A percentile compares a stretch with the other conserved stretches of the same genome.
Conservation (phyloP, 2,888 invertebrate species). For the Lathronympha strigana region DNA sequence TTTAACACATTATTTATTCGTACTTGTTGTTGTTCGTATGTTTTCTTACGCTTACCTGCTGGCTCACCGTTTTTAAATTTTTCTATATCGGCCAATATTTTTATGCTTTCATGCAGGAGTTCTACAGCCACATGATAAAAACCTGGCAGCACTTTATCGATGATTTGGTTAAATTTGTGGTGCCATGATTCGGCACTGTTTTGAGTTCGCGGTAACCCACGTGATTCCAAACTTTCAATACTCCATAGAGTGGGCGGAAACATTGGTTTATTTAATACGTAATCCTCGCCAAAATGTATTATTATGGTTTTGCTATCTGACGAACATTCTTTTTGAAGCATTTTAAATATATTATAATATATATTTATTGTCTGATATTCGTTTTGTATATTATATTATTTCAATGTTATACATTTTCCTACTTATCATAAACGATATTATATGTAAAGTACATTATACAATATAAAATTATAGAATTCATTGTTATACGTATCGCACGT, state of each 20-base stretch:
- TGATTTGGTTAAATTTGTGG: neutral
- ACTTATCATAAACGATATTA: too few species aligned
- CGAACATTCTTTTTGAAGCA: neutral
- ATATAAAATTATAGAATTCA: too few species aligned
- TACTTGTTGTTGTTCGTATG: neutral
- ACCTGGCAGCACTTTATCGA: neutral
- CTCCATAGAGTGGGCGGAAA: neutral
- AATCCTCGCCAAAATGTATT: neutral
- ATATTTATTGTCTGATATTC: too few species aligned
- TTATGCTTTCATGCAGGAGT: neutral
- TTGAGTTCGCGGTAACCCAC: constrained; percentile 5
- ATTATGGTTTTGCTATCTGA: neutral
- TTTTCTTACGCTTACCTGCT: neutral
- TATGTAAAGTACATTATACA: too few species aligned
- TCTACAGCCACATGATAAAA: neutral
- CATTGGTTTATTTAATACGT: neutral
- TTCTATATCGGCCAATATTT: neutral
- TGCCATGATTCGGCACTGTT: constrained; percentile 4
- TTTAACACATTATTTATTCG: neutral
- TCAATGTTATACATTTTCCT: too few species aligned
- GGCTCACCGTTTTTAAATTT: neutral
- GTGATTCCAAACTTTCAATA: neutral
- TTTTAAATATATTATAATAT: neutral
- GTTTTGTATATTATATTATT: too few species aligned
- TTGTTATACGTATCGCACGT: too few species aligned